Conservation (phyloP, 2,797 vertebrate species). For the Jordanella pulchra region DNA sequence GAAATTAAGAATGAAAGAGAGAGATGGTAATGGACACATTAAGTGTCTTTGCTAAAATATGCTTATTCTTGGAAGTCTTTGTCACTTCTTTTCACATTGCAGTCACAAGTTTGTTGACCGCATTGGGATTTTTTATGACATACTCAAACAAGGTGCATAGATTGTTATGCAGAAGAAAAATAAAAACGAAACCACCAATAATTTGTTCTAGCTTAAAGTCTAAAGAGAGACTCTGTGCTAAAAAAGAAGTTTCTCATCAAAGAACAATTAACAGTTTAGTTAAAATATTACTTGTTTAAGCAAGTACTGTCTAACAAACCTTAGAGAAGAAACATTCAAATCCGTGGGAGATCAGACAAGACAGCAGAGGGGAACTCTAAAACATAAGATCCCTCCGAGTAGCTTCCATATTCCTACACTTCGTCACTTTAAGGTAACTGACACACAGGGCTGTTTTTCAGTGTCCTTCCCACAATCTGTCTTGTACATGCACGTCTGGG, state of each 20-base stretch:
- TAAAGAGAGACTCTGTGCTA: background rate
- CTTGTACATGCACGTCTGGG: slow-evolving; percentile 55
- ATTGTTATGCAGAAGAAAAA: background rate
- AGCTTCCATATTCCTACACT: slow-evolving; percentile 17
- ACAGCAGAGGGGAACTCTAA: background rate
- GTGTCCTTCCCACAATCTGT: slow-evolving; percentile 67
- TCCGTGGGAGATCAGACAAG: background rate
- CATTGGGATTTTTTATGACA: background rate
- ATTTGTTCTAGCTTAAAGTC: background rate
- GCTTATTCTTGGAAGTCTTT: background rate
- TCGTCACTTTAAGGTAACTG: slow-evolving; percentile 46
- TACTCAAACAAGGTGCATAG: background rate
- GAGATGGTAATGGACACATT: background rate
- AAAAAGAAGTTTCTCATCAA: background rate
- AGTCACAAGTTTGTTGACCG: background rate
- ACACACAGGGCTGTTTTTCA: slow-evolving; percentile 45
- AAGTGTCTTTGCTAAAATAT: background rate
- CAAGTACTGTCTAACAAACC: background rate
- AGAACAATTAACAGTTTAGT: background rate
- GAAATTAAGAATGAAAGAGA: background rate
- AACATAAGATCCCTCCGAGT: slow-evolving; percentile 18
- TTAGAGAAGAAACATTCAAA: slow-evolving; percentile 11
- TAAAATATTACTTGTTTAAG: background rate
- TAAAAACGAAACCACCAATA: background rate
- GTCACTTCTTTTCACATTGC: background rate